phyloP scores from a whole-genome alignment of 2,888 invertebrate species.

The Ennomos erosarius region DNA sequence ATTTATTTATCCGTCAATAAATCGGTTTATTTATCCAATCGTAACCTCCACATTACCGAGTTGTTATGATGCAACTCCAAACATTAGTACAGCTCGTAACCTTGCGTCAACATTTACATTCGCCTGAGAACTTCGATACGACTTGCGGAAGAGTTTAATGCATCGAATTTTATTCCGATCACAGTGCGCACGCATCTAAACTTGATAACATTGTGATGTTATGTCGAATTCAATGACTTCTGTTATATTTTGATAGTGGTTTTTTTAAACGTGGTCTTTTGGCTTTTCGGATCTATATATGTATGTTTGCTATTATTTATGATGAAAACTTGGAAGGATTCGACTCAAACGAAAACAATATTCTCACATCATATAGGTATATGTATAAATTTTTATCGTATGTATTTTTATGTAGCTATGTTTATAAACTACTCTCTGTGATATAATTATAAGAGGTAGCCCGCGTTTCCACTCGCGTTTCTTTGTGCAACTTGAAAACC shows the following conservation, averaged over 20 bases:
- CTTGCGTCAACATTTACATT: constrained; percentile 53
- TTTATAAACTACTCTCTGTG: too few species aligned
- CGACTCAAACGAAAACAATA: too few species aligned
- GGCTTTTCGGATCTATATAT: too few species aligned
- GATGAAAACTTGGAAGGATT: too few species aligned
- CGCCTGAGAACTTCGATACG: constrained; percentile 37
- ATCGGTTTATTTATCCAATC: constrained; percentile 12
- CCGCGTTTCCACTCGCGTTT: too few species aligned
- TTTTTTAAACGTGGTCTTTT: too few species aligned
- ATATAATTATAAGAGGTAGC: too few species aligned
- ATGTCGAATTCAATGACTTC: constrained; percentile 22
- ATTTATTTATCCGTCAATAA: constrained; percentile 7
- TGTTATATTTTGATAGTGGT: not conserved
- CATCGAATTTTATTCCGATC: constrained; percentile 40
- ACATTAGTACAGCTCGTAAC: constrained; percentile 43
- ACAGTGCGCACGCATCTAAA: constrained; percentile 25
- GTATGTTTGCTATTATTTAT: too few species aligned
- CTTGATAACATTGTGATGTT: constrained; percentile 15
- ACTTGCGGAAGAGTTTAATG: constrained; percentile 41
- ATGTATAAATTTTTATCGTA: too few species aligned
- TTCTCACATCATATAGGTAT: too few species aligned
- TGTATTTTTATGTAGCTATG: too few species aligned
- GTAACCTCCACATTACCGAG: constrained; percentile 23
- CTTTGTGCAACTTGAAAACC: too few species aligned
- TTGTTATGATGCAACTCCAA: constrained; percentile 45